Base-by-base conservation (phyloP, 1,140 invertebrate genomes). In the Drosophila kurseongensis region DNA sequence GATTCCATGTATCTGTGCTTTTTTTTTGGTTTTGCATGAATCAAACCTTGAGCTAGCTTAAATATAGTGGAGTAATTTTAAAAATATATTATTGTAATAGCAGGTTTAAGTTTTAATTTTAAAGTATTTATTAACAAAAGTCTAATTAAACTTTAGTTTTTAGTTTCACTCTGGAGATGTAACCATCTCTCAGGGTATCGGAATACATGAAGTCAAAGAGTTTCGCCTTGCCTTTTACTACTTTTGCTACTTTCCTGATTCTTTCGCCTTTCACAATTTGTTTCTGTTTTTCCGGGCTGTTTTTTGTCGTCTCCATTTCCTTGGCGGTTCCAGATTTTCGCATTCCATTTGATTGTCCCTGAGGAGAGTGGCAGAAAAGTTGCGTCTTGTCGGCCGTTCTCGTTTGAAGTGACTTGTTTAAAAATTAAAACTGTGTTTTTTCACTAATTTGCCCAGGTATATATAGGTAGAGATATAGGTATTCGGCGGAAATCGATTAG, bases 281-380 rank as follows among this genome's bases (percentile, higher is more conserved):
- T 14, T 18, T n/a, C 12, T 1, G 5, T 45, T 47, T 13, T 36
- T 47, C 13, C 27, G n/a, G 38, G 36, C 35, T 27, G 23, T 13
- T 60, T 45, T 72, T 74, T 74, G 47, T 42, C 47, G 48, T 36
- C 40, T 62, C 40, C 23, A 55, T 55, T 74, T 72, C 35, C 58
- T 32, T 38, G 48, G 41, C 16, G 14, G 41, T 55, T 9, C 14
- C 67, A 61, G 66, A 71, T 75, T 71, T 71, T 41, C 60, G 62
- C 79, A 82, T 82, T 78, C 68, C 80, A 75, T 82, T 82, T 82
- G 80, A 78, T 82, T 78, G 68, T 61, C 57, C 38, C 50, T 18
- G 5, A 18, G 32, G 18, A 60, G 35, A 47, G 41, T 40, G 51
- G 52, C 40, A 36, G 35, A 59, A 60, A 38, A 61, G 35, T 62